Base-by-base conservation (phyloP, 2,888 invertebrate species). In the Drosophila borealis region DNA sequence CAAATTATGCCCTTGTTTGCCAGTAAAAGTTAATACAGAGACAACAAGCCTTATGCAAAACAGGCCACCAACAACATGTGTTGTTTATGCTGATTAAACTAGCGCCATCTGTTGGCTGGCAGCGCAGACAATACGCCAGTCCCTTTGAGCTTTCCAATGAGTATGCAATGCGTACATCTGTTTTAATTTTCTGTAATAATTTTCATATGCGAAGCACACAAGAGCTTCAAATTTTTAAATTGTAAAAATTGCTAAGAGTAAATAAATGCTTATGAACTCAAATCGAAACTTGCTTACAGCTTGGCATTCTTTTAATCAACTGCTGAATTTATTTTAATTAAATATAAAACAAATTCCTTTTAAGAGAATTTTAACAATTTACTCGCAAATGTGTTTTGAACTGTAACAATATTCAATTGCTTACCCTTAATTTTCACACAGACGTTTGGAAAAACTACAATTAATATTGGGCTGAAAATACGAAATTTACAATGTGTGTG, bases 31-130 rank as follows among this genome's bases (percentile, higher is more conserved):
- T 77, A 77, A 79, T 84, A 84, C 69, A 76, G 80, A 57, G 44
- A 53, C 50, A 64, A 56, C 74, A 67, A 56, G 70, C 37, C 67
- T 36, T 70, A 87, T 84, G 81, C 74, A 74, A 81, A 81, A 49
- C 59, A 74, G 63, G 29, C 39, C 21, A 34, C 8, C 17, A 51
- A 44, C 65, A 59, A 60, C 80, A 70, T 84, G 64, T 67, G 70
- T 48, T 76, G 81, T 81, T 80, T 84, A 84, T 80, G 85, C 56
- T 85, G 80, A 80, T 84, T 80, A 85, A 76, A 65, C 70, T 53
- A 76, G 50, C 59, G 64, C 55, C 85, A 70, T 65, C 77, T 79
- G 66, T 17, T 56, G 50, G 25, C 17, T 36, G 36, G 36, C 13
- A 36, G 36, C 10, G 1, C 4, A 13, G 36, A 13, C 13, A 13